phyloP scores from a whole-genome alignment of 2,797 vertebrate genomes.

The Anabacerthia variegaticeps region DNA sequence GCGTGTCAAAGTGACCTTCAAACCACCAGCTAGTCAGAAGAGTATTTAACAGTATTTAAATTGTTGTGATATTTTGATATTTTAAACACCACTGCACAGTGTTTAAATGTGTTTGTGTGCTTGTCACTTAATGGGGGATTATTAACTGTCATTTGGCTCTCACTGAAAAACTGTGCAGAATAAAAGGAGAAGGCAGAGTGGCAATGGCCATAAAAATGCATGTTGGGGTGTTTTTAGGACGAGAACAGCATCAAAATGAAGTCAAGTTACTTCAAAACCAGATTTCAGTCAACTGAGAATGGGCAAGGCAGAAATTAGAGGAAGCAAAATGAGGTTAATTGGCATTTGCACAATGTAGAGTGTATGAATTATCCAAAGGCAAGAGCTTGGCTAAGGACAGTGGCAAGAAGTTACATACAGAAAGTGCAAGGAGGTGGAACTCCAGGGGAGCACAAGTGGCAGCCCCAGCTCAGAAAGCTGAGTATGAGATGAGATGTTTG shows the following conservation, averaged over 20 bases:
- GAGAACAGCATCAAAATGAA: not conserved
- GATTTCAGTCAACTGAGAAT: not conserved
- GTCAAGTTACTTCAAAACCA: not conserved
- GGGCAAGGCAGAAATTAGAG: not conserved
- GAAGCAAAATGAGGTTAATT: not conserved
- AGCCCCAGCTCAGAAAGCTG: not conserved
- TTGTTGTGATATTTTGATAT: too few species aligned
- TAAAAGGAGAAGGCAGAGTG: not conserved
- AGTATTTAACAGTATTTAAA: not conserved
- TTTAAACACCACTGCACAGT: not conserved
- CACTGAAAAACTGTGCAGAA: not conserved
- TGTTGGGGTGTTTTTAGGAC: not conserved
- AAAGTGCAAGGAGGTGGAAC: not conserved
- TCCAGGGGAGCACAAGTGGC: accelerated
- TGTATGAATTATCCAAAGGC: not conserved
- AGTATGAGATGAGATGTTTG: not conserved
- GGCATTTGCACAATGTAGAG: not conserved
- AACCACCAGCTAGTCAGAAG: not conserved
- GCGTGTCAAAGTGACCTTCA: not conserved
- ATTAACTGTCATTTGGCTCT: not conserved
- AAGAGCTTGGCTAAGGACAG: not conserved
- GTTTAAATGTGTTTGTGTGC: not conserved
- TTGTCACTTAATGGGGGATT: not conserved
- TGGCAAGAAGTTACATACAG: not conserved
- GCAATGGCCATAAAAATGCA: not conserved